A percentile compares a stretch with the other conserved stretches of the same genome.
Evolutionary conservation across 2,113 vertebrate species (phyloP).

Genomic region (Salvelinus alpinus): DNA sequence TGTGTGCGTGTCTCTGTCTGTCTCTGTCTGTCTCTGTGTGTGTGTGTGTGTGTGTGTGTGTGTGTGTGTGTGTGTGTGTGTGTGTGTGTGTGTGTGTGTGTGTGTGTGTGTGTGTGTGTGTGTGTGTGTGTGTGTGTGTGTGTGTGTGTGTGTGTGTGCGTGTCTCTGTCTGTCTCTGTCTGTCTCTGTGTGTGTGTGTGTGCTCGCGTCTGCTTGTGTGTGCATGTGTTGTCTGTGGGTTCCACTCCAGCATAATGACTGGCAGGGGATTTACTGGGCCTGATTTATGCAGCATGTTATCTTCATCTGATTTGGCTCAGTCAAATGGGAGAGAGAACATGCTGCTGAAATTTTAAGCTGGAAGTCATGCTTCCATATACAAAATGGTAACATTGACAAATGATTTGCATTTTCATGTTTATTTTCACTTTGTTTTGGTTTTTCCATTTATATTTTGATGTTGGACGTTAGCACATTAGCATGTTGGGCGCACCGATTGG

Average conservation of each 20-base stretch:
- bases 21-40: background rate
- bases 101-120: background rate
- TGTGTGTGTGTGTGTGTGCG: background rate
- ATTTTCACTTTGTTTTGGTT: too few species aligned
- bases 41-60: background rate
- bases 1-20: background rate
- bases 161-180: background rate
- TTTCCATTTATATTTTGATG: too few species aligned
- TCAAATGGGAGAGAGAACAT: background rate
- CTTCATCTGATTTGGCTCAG: background rate
- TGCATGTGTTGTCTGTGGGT: background rate
- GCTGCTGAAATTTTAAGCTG: background rate
- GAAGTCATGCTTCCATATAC: too few species aligned
- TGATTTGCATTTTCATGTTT: too few species aligned
- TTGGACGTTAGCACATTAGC: too few species aligned
- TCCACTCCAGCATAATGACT: background rate
- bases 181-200: background rate
- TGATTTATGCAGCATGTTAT: slow-evolving; percentile 2
- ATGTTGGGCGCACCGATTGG: too few species aligned
- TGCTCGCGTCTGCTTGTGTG: background rate
- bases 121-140: background rate
- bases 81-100: background rate
- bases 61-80: too few species aligned
- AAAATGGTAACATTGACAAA: too few species aligned
- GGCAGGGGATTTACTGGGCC: background rate